Evolutionary conservation across 2,113 vertebrate genomes (phyloP).

Genomic region (Butastur rufipennis): DNA sequence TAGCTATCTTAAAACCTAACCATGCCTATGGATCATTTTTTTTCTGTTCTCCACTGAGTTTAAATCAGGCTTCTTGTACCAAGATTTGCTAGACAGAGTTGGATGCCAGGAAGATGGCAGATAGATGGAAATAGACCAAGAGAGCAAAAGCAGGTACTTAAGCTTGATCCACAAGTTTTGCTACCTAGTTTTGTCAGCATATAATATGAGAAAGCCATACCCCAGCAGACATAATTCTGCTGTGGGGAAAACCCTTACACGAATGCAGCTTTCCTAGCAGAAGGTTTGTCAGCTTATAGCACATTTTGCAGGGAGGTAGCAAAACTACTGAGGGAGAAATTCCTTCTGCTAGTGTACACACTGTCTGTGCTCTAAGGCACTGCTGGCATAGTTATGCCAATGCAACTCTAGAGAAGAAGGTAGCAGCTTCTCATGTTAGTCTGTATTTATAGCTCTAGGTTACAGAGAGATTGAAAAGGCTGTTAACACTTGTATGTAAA

Average conservation of each 20-base stretch:
- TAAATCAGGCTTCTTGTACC: neutral
- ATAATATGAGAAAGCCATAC: neutral
- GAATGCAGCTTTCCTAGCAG: neutral
- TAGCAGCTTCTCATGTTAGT: neutral
- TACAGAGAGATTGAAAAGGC: slow-evolving; percentile 14
- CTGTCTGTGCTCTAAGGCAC: neutral
- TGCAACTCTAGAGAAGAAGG: neutral
- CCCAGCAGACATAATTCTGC: neutral
- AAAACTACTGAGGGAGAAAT: neutral
- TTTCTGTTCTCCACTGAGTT: neutral
- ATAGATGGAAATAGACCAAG: neutral
- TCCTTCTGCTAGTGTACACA: neutral
- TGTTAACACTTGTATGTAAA: neutral
- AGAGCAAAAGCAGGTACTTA: neutral
- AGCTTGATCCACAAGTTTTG: neutral
- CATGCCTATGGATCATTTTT: neutral
- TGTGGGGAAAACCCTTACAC: neutral
- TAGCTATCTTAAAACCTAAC: neutral
- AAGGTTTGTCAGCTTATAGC: neutral
- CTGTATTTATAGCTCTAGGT: slow-evolving; percentile 33
- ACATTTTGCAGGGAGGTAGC: neutral
- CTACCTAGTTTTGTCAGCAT: neutral
- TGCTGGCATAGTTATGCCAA: neutral
- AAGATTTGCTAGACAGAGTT: neutral
- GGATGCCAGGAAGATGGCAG: neutral